Base-by-base conservation (phyloP, 2,113 vertebrate genomes). In the Equus przewalskii region DNA sequence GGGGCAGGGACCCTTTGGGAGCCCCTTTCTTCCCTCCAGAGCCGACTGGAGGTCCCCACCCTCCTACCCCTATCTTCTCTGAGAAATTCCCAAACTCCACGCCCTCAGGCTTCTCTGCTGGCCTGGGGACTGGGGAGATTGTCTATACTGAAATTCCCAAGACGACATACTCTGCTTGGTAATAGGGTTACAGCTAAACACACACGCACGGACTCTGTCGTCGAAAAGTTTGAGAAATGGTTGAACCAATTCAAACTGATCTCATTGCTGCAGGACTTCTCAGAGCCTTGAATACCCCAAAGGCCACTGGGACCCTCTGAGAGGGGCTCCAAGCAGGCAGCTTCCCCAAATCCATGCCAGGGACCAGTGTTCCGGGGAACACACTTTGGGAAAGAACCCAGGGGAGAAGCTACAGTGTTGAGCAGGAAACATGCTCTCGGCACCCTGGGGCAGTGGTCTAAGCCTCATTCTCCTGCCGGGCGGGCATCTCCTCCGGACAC, bases 361-460 rank as follows among this genome's bases (percentile, higher is more conserved):
- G 91, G n/a, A 22, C 8, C 46, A 41, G 70, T 1, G 22, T 79
- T 24, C 69, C 6, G 0, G 26, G 67, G 85, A 24, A 46, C 70
- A 54, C 58, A 56, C 33, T 7, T 46, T 54, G 60, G 46, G 64
- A 67, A 82, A 56, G 82, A 96, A 69, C 33, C 67, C 56, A 56
- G 62, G 13, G 33, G 54, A 70, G 85, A 82, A 70, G 51, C 18
- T 6, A 5, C 30, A 5, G 15, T 2, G 24, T 8, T 1, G 0
- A 46, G 79, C 36, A 18, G 15, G 12, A 22, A 41, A 51, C 41
- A 36, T 2, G 6, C 82, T 33, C 51, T 58, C 0, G 0, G 44
- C 0, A 0, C 30, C 19, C 41, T 1, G 0, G 36, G 90, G 87
- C 22, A 5, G 76, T 0, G 1, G 22, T 76, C 60, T 16, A 28